Evolutionary conservation across 2,113 vertebrate genomes (phyloP).

Genomic region (Oryzias curvinotus): DNA sequence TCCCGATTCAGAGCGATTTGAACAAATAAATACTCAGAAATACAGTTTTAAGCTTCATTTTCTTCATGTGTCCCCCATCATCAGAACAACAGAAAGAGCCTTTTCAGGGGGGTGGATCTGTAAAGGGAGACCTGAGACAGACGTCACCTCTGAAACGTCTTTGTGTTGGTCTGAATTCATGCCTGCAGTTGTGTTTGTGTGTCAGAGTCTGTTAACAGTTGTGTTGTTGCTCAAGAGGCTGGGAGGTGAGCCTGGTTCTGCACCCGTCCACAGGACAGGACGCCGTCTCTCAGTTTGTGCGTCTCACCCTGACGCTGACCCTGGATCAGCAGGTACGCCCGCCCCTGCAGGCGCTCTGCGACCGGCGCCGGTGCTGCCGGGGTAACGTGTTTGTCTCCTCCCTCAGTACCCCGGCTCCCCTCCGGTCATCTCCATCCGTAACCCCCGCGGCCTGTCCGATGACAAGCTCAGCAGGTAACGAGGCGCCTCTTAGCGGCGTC

Average conservation of each 20-base stretch:
- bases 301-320: constrained; percentile 85
- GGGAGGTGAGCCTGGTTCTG: constrained; percentile 87
- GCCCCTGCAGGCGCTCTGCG: background rate
- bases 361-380: too few species aligned
- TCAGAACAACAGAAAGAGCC: too few species aligned
- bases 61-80: too few species aligned
- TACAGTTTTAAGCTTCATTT: too few species aligned
- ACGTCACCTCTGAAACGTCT: background rate
- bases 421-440: constrained; percentile 82
- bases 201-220: background rate
- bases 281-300: constrained; percentile 89
- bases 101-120: too few species aligned
- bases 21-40: too few species aligned
- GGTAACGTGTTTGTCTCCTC: background rate
- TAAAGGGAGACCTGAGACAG: background rate
- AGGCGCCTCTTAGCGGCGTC: background rate
- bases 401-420: constrained; percentile 67
- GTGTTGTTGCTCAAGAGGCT: constrained; percentile 67
- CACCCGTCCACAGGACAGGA: constrained; percentile 91
- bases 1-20: too few species aligned
- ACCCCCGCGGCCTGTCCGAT: constrained; percentile 92
- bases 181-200: background rate
- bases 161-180: background rate
- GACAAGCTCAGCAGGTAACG: constrained; percentile 88
- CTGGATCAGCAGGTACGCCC: constrained; percentile 83